phyloP scores from a whole-genome alignment of 2,888 invertebrate genomes.

The Lagria hirta region DNA sequence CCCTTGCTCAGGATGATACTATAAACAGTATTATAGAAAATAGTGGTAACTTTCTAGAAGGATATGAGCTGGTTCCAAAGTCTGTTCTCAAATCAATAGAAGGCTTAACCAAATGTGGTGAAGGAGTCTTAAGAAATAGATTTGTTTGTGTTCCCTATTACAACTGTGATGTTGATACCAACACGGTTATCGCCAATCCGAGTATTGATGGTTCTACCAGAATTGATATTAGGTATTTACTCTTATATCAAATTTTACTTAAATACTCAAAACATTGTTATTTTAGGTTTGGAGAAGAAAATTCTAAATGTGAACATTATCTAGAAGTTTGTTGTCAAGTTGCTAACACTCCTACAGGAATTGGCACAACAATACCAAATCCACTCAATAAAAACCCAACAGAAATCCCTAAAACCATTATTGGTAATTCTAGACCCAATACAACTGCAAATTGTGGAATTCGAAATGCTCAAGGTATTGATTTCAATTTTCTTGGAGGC shows the following conservation, averaged over 20 bases:
- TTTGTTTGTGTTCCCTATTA: constrained; percentile 80
- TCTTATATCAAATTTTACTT: no score
- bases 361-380: constrained; percentile 31
- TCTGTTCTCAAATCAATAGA: constrained; percentile 29
- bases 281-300: constrained; percentile 37
- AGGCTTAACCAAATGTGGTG: constrained; percentile 33
- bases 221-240: constrained; percentile 66
- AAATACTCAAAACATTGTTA: no score
- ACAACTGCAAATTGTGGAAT: constrained; percentile 56
- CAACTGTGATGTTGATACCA: constrained; percentile 63
- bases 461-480: constrained; percentile 59
- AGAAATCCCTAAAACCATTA: constrained; percentile 46
- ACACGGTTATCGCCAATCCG: constrained; percentile 48
- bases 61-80: no score
- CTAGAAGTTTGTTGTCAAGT: constrained; percentile 69
- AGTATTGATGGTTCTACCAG: constrained; percentile 64
- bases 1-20: no score
- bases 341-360: constrained; percentile 44
- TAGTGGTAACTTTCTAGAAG: no score
- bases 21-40: no score
- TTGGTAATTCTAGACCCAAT: constrained; percentile 37
- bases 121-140: constrained; percentile 50
- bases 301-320: constrained; percentile 63
- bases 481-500: constrained; percentile 59
- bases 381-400: no score